Conservation (phyloP, 37 sponge, comb jelly and placozoan species). For the Haliclona indistincta region DNA sequence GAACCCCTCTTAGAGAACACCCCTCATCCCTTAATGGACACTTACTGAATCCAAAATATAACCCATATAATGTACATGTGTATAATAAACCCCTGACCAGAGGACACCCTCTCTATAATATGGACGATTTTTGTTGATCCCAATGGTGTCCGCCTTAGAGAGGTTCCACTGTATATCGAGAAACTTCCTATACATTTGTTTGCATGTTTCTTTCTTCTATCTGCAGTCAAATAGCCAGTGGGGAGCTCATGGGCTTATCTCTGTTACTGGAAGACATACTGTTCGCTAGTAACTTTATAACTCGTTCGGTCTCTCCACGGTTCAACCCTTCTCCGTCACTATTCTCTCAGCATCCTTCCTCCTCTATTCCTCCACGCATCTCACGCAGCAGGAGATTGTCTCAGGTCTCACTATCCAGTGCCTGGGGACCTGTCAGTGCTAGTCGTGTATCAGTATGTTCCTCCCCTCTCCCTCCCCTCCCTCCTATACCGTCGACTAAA, state of each 20-base stretch:
- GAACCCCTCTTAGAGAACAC: no score
- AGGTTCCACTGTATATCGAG: no score
- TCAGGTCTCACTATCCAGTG: slow-evolving; percentile 3
- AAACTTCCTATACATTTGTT: no score
- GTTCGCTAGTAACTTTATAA: neutral
- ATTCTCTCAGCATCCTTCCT: neutral
- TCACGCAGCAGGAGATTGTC: neutral
- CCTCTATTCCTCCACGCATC: neutral
- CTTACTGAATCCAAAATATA: no score
- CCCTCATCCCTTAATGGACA: no score
- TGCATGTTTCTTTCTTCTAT: neutral
- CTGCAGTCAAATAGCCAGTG: slow-evolving; percentile 18
- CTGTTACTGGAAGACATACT: slow-evolving; percentile 60
- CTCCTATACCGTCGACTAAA: slow-evolving; percentile 10
- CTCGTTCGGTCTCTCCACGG: neutral
- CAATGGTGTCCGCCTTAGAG: no score
- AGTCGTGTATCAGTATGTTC: no score
- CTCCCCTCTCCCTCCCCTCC: neutral
- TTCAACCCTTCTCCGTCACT: no score
- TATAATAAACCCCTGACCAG: no score
- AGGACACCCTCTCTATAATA: no score
- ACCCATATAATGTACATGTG: no score
- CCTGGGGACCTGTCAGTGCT: neutral
- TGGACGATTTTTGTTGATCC: no score
- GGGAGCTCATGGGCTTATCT: slow-evolving; percentile 59